Base-by-base conservation (phyloP, 2,888 invertebrate genomes). In the Rhamnusium bicolor region DNA sequence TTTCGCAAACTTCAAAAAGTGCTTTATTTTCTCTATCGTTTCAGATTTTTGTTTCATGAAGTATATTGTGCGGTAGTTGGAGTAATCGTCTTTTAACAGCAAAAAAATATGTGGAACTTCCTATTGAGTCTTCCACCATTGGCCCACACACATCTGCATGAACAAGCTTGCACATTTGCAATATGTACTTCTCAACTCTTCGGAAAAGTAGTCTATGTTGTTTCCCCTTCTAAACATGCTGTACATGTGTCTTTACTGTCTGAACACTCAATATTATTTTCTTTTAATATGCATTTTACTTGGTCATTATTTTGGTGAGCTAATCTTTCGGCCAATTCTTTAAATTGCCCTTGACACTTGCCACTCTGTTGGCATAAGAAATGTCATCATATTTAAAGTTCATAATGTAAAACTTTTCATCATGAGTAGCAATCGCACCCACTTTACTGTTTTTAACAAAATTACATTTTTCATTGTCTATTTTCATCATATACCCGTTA, bases 11-110 rank as follows among this genome's bases (percentile, higher is more conserved):
- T 16, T 16, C 6, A 49, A 16, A 49, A 49, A 49, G 16, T 18
- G 8, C 4, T 49, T 10, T 2, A 49, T 8, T 18, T 19, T n/a
- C 6, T 10, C 10, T 18, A 16, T 8, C 1, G 4, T 10, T 1
- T 49, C 49, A 18, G 49, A 49, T 49, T 49, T 49, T 8, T 49
- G 0, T 49, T 49, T 49, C 18, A 49, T 8, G 8, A 49, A 49
- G 4, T 49, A 49, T 1, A 49, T 8, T 8, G 8, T 7, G 8
- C 18, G 5, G 8, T 18, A 18, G 21, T 47, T 16, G 19, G 49
- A 65, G 32, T 32, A 71, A 32, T 71, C 71, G 49, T 71, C 60
- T 40, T 71, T 66, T 14, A 66, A 66, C n/a, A 66, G 46, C 18
- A 70, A 46, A n/a, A 27, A 70, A 54, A 18, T 70, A 63, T 8